These are phyloP conservation scores for Epinephelus malabaricus DNA, from an alignment of 2,797 vertebrate species.

Conservation along the genomic window DNA sequence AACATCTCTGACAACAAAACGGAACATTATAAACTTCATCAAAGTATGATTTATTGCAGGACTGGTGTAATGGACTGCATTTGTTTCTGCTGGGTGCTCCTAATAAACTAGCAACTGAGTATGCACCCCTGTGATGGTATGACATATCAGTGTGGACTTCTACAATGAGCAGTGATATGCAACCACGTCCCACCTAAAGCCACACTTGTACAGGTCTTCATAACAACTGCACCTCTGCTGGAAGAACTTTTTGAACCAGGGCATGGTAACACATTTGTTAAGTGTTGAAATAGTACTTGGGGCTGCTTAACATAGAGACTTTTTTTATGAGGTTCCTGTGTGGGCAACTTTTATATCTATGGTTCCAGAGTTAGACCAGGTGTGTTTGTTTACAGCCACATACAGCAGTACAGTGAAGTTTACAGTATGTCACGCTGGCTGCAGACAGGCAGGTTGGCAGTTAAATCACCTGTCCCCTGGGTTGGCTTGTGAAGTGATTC, in stretches of 20 bases:
- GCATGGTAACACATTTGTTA: not conserved
- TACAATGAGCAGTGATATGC: not conserved
- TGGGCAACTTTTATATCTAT: not conserved
- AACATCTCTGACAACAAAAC: not conserved
- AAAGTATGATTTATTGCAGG: too few species aligned
- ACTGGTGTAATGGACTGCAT: not conserved
- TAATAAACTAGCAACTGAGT: not conserved
- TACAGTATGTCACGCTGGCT: not conserved
- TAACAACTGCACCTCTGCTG: not conserved
- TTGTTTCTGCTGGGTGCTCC: not conserved
- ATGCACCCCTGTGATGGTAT: not conserved
- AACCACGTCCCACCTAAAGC: not conserved
- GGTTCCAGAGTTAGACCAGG: not conserved
- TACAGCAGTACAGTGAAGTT: conserved; percentile 11
- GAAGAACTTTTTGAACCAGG: conserved; percentile 17
- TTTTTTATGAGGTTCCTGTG: not conserved
- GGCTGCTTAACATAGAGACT: not conserved
- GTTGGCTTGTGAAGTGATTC: not conserved
- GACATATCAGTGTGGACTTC: not conserved
- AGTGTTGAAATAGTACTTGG: not conserved
- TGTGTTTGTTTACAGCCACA: conserved; percentile 1
- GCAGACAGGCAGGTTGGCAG: not conserved
- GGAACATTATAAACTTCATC: not conserved
- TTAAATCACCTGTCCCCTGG: conserved; percentile 10
- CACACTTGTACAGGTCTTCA: not conserved